These are phyloP conservation scores for Pristionchus exspectatus DNA, from an alignment of 2,888 invertebrate species.

Conservation along the genomic window DNA sequence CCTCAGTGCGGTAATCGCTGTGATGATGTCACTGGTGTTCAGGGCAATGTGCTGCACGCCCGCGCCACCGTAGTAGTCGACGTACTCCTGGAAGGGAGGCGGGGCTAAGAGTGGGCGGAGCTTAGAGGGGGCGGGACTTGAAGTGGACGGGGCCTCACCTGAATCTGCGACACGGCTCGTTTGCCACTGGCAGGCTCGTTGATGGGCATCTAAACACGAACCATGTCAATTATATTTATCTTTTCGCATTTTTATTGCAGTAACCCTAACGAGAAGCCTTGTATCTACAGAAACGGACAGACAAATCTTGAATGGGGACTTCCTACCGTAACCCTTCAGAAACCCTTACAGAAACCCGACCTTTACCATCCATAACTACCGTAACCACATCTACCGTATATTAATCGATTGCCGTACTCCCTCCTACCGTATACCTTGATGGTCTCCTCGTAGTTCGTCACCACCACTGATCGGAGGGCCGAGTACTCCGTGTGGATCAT, in stretches of 20 bases:
- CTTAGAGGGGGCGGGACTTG: not conserved
- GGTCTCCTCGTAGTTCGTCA: slow-evolving; percentile 97
- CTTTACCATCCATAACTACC: not conserved
- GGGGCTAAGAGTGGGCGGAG: not conserved
- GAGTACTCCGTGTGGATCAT: slow-evolving; percentile 97
- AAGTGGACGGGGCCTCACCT: slow-evolving; percentile 80
- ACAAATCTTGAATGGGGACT: no score
- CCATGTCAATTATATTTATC: no score
- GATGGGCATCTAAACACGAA: slow-evolving; percentile 87
- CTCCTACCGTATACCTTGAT: slow-evolving; percentile 82
- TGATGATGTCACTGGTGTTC: slow-evolving; percentile 93
- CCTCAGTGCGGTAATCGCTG: slow-evolving; percentile 83
- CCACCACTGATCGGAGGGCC: slow-evolving; percentile 95
- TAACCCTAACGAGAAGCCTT: no score
- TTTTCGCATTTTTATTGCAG: no score
- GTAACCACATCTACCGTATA: not conserved
- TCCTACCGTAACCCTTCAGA: not conserved
- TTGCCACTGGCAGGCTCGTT: slow-evolving; percentile 98
- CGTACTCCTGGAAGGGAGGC: slow-evolving; percentile 86
- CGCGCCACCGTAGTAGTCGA: slow-evolving; percentile 96
- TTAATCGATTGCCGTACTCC: not conserved
- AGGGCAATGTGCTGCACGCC: slow-evolving; percentile 98
- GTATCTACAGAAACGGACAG: no score
- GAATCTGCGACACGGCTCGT: slow-evolving; percentile 91
- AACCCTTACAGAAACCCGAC: not conserved